Percentiles rank a stretch among this genome's conserved stretches.
Conservation (phyloP, 2,113 vertebrate species). For the Pithys albifrons region DNA sequence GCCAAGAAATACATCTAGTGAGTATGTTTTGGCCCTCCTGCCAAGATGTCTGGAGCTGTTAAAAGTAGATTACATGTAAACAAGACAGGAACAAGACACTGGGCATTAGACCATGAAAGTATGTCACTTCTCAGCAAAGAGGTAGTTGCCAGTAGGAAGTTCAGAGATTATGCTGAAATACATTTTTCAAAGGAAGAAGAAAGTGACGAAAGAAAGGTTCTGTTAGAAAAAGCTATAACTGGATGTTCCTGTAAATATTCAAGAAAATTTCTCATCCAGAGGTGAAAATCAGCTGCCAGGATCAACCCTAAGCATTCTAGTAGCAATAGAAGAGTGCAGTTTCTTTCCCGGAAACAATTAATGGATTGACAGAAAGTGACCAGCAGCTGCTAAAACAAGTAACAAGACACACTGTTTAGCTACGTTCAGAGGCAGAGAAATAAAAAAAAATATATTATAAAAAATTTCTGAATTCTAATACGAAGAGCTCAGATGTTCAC, state of each 20-base stretch:
- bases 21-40: background rate
- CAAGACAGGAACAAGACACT: constrained; percentile 41
- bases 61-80: constrained; percentile 27
- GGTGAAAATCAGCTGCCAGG: background rate
- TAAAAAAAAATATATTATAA: background rate
- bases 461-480: background rate
- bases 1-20: background rate
- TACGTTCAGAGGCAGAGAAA: background rate
- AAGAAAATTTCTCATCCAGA: background rate
- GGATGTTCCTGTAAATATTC: background rate
- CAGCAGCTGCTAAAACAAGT: background rate
- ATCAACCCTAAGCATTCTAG: background rate
- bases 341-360: background rate
- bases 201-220: background rate
- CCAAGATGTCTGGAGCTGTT: constrained; percentile 28
- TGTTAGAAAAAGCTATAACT: background rate
- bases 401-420: background rate
- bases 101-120: constrained; percentile 10
- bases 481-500: background rate
- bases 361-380: background rate
- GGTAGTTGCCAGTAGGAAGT: background rate
- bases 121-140: constrained; percentile 40
- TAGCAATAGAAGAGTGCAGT: background rate
- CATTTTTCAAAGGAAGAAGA: background rate
- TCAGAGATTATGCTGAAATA: background rate